phyloP scores from a whole-genome alignment of 2,888 invertebrate species.

The Ophion slaviceki region DNA sequence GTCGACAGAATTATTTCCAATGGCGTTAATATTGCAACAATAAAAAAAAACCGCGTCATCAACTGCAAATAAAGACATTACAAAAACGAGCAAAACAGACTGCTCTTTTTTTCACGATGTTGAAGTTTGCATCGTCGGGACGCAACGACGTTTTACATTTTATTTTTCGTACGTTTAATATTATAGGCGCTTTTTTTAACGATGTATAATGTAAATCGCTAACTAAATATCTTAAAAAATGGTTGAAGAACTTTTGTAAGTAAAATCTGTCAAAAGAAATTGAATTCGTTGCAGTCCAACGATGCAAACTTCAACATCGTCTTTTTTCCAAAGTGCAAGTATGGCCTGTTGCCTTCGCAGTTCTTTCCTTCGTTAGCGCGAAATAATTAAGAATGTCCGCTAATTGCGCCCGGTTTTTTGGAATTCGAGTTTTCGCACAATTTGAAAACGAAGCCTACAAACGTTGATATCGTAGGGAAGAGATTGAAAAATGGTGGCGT shows the following conservation, averaged over 20 bases:
- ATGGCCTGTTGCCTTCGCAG: background rate
- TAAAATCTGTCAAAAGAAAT: no score
- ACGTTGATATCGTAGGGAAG: constrained; percentile 61
- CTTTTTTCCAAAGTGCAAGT: background rate
- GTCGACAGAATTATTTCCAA: background rate
- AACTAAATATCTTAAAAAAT: no score
- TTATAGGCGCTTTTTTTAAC: no score
- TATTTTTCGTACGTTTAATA: no score
- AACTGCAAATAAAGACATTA: background rate
- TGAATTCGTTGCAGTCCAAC: no score
- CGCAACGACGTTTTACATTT: no score
- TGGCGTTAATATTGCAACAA: background rate
- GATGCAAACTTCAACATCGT: no score
- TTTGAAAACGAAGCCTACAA: constrained; percentile 72
- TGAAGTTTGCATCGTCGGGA: no score
- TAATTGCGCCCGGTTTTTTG: background rate
- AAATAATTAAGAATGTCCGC: background rate
- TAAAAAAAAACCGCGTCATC: background rate
- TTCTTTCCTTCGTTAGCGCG: background rate
- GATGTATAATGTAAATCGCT: no score
- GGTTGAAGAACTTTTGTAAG: no score
- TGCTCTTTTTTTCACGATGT: no score
- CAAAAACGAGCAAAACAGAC: background rate
- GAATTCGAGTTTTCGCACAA: constrained; percentile 68
- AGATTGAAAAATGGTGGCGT: constrained; percentile 70